Evolutionary conservation across 2,797 vertebrate genomes (phyloP), one percentile per base, ranked within the genome.

Genomic region (Coranthus polyacanthus): DNA sequence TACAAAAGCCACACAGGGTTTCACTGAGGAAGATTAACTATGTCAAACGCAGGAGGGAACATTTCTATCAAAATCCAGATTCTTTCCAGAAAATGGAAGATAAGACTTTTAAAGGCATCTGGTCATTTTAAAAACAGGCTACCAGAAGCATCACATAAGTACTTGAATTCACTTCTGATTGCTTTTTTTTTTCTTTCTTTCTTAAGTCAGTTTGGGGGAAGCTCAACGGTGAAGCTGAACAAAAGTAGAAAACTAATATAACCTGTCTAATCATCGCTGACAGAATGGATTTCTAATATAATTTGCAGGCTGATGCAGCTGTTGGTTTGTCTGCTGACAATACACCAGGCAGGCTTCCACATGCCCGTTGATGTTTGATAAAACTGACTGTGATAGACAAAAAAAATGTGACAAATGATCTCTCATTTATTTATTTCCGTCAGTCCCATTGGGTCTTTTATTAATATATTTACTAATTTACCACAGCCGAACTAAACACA

Each of bases 1-100:
- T 10, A 47, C 42, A n/a, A 69, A 58, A 75, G 51, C 36, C 55
- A 22, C 41, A 11, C 16, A n/a, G 17, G 58, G 75, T 67, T 63
- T 75, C 36, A 63, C 10, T n/a, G 41, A 69, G 51, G 24, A 32
- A 55, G 63, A 67, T 32, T 16, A 11, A 26, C 16, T 65, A 56
- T 44, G 36, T 49, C 32, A 38, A 72, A 58, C 18, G 20, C 13
- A 32, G 21, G 13, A 38, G 17, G 12, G 66, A 63, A 59, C 29
- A 32, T 52, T 67, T 24, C 15, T 44, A 50, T 3, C 55, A 7
- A 41, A 59, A 47, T 58, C 1, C 4, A 57, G 10, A 38, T 34
- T 63, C 2, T 49, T 65, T 15, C 22, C 6, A 21, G 36, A 43
- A 56, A 32, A 36, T 8, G 3, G 34, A n/a, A 21, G 38, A 41